Percentiles rank a stretch among this genome's conserved stretches.
These are phyloP conservation scores for Alcedo quadribrachys DNA, from an alignment of 2,797 vertebrate genomes.

Conservation along the genomic window DNA sequence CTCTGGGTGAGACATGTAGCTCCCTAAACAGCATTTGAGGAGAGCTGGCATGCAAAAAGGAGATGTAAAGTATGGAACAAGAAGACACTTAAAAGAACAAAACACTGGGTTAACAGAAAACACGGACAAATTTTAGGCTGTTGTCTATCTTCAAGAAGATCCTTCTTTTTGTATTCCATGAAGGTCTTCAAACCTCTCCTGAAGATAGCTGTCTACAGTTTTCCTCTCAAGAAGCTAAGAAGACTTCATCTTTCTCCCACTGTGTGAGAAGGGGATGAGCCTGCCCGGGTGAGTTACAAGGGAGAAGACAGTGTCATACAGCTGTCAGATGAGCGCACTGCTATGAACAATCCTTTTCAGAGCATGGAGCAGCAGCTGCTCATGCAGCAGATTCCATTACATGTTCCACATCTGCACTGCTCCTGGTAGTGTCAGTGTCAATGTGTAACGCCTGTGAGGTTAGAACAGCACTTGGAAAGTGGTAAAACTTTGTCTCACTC, in stretches of 20 bases:
- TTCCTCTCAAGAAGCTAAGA: background rate
- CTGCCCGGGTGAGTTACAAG: background rate
- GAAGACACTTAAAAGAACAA: background rate
- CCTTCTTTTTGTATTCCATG: background rate
- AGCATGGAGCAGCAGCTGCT: background rate
- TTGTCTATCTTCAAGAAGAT: background rate
- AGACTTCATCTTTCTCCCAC: background rate
- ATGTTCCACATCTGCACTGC: background rate
- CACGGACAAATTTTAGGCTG: too few species aligned
- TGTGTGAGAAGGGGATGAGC: background rate
- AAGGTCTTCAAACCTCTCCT: background rate
- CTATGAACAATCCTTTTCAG: background rate
- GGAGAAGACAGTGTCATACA: background rate
- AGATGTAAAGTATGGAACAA: background rate
- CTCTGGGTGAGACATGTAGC: background rate
- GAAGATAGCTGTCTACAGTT: background rate
- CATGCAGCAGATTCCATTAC: background rate
- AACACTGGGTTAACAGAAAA: background rate
- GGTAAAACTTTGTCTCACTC: background rate
- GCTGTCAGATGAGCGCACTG: background rate
- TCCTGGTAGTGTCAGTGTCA: background rate
- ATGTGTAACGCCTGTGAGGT: background rate
- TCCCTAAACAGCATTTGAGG: background rate
- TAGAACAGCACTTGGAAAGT: background rate
- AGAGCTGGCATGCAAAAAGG: background rate